Percentiles rank a stretch among this genome's conserved stretches.
Evolutionary conservation across 2,113 vertebrate genomes (phyloP).

Genomic region (Mionectes macconnelli): DNA sequence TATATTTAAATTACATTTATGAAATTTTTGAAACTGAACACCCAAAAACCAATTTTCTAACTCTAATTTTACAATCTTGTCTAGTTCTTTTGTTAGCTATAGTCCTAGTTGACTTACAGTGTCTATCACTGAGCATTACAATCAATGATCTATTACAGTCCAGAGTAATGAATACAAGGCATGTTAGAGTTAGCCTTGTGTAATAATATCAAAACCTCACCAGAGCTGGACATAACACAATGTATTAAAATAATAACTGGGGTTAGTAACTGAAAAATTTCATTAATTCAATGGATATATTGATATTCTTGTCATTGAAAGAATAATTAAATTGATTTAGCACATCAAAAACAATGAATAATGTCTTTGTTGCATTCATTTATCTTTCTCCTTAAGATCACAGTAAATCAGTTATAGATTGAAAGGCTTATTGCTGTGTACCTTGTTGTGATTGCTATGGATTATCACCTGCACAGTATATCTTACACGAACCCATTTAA

Average conservation of each 20-base stretch:
- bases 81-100: not conserved
- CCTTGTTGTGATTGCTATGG: not conserved
- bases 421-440: not conserved
- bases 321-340: not conserved
- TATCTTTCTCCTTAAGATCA: not conserved
- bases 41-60: not conserved
- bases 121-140: not conserved
- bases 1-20: not conserved
- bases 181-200: not conserved
- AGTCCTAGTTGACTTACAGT: not conserved
- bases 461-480: not conserved
- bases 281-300: not conserved
- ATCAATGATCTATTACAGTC: not conserved
- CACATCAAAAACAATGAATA: not conserved
- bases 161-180: not conserved
- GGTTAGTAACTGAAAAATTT: not conserved
- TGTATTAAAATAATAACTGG: not conserved
- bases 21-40: not conserved
- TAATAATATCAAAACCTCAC: not conserved
- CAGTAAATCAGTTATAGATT: not conserved
- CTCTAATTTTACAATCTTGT: not conserved
- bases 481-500: not conserved
- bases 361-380: not conserved
- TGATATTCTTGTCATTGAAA: not conserved
- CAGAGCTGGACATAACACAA: not conserved